Evolutionary conservation across 2,888 invertebrate genomes (phyloP).

Genomic region (Nomada lathburiana): DNA sequence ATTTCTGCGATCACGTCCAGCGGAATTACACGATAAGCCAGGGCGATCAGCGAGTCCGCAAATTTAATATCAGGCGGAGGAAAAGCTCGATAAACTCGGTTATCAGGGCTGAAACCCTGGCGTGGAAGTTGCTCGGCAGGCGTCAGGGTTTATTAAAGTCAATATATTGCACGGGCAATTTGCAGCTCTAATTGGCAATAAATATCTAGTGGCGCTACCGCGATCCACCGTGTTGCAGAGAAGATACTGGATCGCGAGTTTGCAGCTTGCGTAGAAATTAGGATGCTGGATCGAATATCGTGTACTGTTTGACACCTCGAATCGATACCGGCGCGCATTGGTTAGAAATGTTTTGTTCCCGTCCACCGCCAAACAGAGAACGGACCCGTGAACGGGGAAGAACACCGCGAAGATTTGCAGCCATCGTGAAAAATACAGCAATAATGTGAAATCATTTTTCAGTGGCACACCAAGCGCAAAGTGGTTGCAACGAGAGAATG

Average conservation of each 20-base stretch:
- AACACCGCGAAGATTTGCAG: too few relatives aligned
- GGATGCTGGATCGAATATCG: not conserved
- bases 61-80: slow-evolving; percentile 39
- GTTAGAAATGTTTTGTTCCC: not conserved
- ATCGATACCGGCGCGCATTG: not conserved
- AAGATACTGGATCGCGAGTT: not conserved
- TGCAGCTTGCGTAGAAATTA: not conserved
- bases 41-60: slow-evolving; percentile 21
- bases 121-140: not conserved
- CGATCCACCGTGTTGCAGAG: not conserved
- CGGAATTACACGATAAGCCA: not conserved
- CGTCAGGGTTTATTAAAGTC: slow-evolving; percentile 33
- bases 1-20: not conserved
- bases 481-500: too few relatives aligned
- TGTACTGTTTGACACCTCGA: not conserved
- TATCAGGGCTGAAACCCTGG: slow-evolving; percentile 33
- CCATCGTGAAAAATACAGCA: not conserved
- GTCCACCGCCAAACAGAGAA: too few relatives aligned
- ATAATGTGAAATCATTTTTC: not conserved
- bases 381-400: too few relatives aligned
- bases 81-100: slow-evolving; percentile 42
- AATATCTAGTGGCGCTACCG: slow-evolving; percentile 17
- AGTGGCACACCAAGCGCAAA: not conserved
- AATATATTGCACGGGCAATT: slow-evolving; percentile 35
- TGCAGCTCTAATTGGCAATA: slow-evolving; percentile 41